Base-by-base conservation (phyloP, 2,888 invertebrate genomes). In the Nymphalis polychloros region DNA sequence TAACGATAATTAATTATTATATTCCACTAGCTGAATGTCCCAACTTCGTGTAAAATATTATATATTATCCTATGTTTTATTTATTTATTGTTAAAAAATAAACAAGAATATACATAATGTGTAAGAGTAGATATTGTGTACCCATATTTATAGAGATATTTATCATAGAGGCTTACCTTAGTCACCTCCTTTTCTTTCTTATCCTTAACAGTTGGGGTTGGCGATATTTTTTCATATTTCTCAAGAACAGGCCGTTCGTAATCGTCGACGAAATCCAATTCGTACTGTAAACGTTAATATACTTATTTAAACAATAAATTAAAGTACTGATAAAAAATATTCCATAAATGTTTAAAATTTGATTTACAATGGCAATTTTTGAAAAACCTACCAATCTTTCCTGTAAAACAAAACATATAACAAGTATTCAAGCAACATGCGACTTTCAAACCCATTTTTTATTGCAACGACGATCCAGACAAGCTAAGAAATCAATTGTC, bases 161-260 rank as follows among this genome's bases (percentile, higher is more conserved):
- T n/a, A n/a, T n/a, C n/a, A n/a, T n/a, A n/a, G n/a, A n/a, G n/a
- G n/a, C 57, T 63, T 49, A 67, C 62, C 62, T 67, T 67, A 31
- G 49, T 70, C 48, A 84, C 74, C 79, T 89, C 90, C 70, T 90
- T 90, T 79, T 90, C 90, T 79, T 92, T 92, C 84, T 92, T 92
- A 68, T 90, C 90, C 74, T 83, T 79, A 2, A 84, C 79, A 53
- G 84, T 84, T n/a, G 93, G 90, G 69, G 93, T 93, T 7, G 93
- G 92, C 27, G 90, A 78, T n/a, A 93, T 80, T 79, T 94, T 94
- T 84, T 95, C 95, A 78, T 95, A 95, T 85, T 94, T 95, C 78
- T 96, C 96, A 72, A 96, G 92, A 41, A 94, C 95, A 5, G 96
- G 95, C 72, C 96, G 94, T 77, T 96, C 96, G 79, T 96, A 96